Evolutionary conservation across 2,797 vertebrate species (phyloP).

Genomic region (Salarias fasciatus): DNA sequence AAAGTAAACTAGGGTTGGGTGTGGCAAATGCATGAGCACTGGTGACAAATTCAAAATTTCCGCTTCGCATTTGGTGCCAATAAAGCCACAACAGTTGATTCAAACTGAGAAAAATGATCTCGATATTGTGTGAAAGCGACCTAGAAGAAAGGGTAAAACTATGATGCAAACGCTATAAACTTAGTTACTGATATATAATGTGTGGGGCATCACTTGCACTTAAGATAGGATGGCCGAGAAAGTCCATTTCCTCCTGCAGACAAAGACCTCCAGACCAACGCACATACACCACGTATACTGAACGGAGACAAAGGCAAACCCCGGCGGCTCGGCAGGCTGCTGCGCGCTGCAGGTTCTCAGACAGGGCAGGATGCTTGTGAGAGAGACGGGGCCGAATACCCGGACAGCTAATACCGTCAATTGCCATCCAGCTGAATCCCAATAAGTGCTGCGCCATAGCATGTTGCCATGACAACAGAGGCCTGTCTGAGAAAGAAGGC

Average conservation of each 20-base stretch:
- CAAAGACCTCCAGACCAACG: slow-evolving; percentile 58
- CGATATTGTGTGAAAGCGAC: slow-evolving; percentile 25
- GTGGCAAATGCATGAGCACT: slow-evolving; percentile 69
- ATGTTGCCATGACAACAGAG: slow-evolving; percentile 96
- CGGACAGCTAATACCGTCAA: slow-evolving; percentile 78
- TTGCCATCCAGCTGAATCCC: slow-evolving; percentile 86
- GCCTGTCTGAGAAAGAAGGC: slow-evolving; percentile 81
- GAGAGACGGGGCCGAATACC: slow-evolving; percentile 62
- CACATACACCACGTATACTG: slow-evolving; percentile 36
- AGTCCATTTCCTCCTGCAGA: slow-evolving; percentile 65
- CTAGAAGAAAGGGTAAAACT: slow-evolving; percentile 30
- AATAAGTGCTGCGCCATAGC: slow-evolving; percentile 94
- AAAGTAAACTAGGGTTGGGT: slow-evolving; percentile 66
- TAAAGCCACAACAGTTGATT: slow-evolving; percentile 42
- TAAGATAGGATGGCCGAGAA: slow-evolving; percentile 38
- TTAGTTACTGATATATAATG: slow-evolving; percentile 32
- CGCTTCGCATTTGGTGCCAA: slow-evolving; percentile 64
- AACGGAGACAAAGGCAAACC: slow-evolving; percentile 60
- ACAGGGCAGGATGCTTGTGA: slow-evolving; percentile 53
- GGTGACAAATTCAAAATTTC: slow-evolving; percentile 65
- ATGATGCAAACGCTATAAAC: slow-evolving; percentile 27
- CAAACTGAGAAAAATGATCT: slow-evolving; percentile 49
- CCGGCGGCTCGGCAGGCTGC: slow-evolving; percentile 39
- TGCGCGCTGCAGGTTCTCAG: slow-evolving; percentile 57
- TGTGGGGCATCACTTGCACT: slow-evolving; percentile 34